These are phyloP conservation scores for Rhagonycha lutea DNA, from an alignment of 2,888 invertebrate genomes.

Conservation along the genomic window DNA sequence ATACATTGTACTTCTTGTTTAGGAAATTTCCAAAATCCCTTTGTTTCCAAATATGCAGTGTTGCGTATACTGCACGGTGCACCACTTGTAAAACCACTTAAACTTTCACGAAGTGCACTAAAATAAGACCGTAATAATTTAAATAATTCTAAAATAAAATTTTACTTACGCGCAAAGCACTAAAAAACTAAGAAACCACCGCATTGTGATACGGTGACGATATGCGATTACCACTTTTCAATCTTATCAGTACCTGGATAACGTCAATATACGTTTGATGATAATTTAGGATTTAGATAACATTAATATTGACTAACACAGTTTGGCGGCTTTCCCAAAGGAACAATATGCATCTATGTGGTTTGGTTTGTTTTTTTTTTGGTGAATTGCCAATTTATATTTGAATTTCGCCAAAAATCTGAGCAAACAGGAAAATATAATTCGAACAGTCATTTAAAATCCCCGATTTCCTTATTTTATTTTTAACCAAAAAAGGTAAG, in stretches of 20 bases:
- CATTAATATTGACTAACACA: slow-evolving; percentile 6
- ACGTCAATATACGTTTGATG: neutral
- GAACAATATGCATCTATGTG: slow-evolving; percentile 3
- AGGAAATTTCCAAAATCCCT: slow-evolving; percentile 31
- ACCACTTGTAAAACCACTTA: slow-evolving; percentile 38
- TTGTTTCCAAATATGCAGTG: slow-evolving; percentile 43
- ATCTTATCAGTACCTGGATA: neutral
- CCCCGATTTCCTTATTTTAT: no score
- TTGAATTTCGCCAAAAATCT: neutral
- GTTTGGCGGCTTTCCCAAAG: slow-evolving; percentile 10
- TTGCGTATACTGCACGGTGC: slow-evolving; percentile 47
- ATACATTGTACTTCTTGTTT: slow-evolving; percentile 40
- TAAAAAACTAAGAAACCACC: neutral
- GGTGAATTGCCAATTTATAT: slow-evolving; percentile 1
- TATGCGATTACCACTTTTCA: neutral
- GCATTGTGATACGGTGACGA: neutral
- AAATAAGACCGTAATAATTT: neutral
- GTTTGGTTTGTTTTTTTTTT: neutral
- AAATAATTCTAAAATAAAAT: neutral
- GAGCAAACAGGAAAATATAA: neutral
- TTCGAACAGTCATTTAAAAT: neutral
- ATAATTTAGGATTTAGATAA: slow-evolving; percentile 1
- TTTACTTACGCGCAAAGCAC: neutral
- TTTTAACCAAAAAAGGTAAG: no score
- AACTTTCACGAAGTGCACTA: neutral